A percentile compares a stretch with the other conserved stretches of the same genome.
These are phyloP conservation scores for Conops quadrifasciatus DNA, from an alignment of 2,888 invertebrate species.

Conservation along the genomic window DNA sequence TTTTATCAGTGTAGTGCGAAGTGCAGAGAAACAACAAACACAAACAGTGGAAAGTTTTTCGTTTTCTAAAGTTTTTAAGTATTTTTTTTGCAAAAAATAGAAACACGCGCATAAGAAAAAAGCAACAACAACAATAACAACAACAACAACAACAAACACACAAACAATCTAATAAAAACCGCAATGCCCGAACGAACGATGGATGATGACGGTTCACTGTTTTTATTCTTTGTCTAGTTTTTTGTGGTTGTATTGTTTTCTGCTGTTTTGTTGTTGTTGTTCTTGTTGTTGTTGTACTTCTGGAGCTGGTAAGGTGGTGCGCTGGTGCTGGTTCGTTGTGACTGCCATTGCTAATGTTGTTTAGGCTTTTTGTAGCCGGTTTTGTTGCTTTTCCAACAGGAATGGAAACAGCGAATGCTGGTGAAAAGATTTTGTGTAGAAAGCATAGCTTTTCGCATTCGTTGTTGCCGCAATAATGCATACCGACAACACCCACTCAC, in stretches of 20 bases:
- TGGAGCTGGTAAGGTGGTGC: too few species aligned
- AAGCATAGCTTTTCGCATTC: too few species aligned
- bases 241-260: conserved; percentile 32
- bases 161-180: neutral
- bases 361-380: too few species aligned
- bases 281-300: conserved; percentile 28
- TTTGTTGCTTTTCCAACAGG: too few species aligned
- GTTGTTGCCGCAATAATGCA: too few species aligned
- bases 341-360: too few species aligned
- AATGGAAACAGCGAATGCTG: too few species aligned
- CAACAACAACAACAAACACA: neutral
- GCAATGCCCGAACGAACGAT: conserved; percentile 2
- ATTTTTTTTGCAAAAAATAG: conserved; percentile 3
- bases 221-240: conserved; percentile 37
- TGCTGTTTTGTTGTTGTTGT: conserved; percentile 35
- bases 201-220: conserved; percentile 41
- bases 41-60: neutral
- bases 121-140: conserved; percentile 5
- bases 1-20: neutral
- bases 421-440: too few species aligned
- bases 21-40: neutral
- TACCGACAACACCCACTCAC: too few species aligned
- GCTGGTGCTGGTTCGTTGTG: too few species aligned
- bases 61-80: conserved; percentile 8
- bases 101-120: conserved; percentile 24